Evolutionary conservation across 1,140 invertebrate species (phyloP).

Genomic region (Subanguina moxae): DNA sequence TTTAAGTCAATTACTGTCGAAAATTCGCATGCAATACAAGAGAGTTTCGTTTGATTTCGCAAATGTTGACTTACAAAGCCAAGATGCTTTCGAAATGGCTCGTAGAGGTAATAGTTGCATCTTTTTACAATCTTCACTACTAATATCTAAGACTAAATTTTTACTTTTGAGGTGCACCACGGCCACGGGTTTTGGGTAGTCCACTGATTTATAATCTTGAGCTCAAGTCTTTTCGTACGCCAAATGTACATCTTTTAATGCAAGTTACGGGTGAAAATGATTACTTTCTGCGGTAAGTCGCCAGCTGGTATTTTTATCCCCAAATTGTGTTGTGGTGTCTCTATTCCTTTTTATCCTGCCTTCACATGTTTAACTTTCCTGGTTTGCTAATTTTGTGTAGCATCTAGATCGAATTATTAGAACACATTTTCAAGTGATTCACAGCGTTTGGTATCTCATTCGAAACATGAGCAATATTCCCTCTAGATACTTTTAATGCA

Average conservation of each 20-base stretch:
- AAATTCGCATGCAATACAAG: constrained; percentile 44
- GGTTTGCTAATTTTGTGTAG: too few species aligned
- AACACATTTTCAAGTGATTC: too few species aligned
- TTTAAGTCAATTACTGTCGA: constrained; percentile 34
- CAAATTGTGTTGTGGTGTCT: not conserved
- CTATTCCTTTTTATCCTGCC: too few species aligned
- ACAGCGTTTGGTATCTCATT: too few species aligned
- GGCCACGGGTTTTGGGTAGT: constrained; percentile 69
- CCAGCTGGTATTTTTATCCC: not conserved
- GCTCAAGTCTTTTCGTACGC: constrained; percentile 74
- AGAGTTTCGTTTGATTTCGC: constrained; percentile 65
- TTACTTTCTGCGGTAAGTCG: constrained; percentile 42
- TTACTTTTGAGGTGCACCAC: constrained; percentile 64
- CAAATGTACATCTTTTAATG: constrained; percentile 78
- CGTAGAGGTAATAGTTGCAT: constrained; percentile 62
- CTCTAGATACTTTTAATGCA: too few species aligned
- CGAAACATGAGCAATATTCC: too few species aligned
- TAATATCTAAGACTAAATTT: not conserved
- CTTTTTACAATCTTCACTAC: not conserved
- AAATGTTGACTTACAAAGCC: constrained; percentile 75
- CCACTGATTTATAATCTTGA: constrained; percentile 82
- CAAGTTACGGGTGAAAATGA: constrained; percentile 46
- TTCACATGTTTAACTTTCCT: too few species aligned
- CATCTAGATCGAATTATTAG: too few species aligned
- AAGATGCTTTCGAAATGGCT: constrained; percentile 82